Percentiles rank a stretch among this genome's conserved stretches.
These are phyloP conservation scores for Caranx melampygus DNA, from an alignment of 2,113 vertebrate genomes.

Conservation along the genomic window DNA sequence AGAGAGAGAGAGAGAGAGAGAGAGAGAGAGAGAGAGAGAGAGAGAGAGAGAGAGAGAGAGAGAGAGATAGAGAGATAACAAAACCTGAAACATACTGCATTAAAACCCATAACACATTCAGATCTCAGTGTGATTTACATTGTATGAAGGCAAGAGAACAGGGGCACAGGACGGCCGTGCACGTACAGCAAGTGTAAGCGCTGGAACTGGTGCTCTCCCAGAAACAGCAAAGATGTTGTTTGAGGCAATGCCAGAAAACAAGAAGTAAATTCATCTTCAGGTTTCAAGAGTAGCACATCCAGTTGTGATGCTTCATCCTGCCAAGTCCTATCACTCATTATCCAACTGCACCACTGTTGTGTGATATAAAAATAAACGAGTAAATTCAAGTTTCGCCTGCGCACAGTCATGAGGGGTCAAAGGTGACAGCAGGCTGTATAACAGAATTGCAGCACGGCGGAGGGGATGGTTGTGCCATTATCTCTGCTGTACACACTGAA, in stretches of 20 bases:
- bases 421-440: conserved; percentile 55
- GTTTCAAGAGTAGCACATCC: neutral
- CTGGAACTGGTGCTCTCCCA: neutral
- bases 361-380: conserved; percentile 19
- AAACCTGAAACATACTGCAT: conserved; percentile 21
- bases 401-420: conserved; percentile 33
- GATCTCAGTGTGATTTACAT: neutral
- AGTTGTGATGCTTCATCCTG: neutral
- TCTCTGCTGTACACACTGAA: conserved; percentile 32
- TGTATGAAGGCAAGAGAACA: neutral
- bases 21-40: conserved; percentile 1
- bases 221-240: neutral
- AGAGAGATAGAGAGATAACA: neutral
- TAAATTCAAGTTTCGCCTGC: conserved; percentile 9
- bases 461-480: conserved; percentile 47
- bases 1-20: conserved; percentile 9
- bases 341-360: conserved; percentile 16
- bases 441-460: conserved; percentile 45
- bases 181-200: neutral
- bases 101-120: conserved; percentile 6
- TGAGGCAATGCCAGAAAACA: neutral
- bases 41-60: conserved; percentile 18
- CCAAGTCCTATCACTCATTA: neutral
- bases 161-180: neutral
- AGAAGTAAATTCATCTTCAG: neutral